Evolutionary conservation across 2,888 invertebrate species (phyloP), one percentile per base, ranked within the genome.

Genomic region (Orchesellides sinensis): DNA sequence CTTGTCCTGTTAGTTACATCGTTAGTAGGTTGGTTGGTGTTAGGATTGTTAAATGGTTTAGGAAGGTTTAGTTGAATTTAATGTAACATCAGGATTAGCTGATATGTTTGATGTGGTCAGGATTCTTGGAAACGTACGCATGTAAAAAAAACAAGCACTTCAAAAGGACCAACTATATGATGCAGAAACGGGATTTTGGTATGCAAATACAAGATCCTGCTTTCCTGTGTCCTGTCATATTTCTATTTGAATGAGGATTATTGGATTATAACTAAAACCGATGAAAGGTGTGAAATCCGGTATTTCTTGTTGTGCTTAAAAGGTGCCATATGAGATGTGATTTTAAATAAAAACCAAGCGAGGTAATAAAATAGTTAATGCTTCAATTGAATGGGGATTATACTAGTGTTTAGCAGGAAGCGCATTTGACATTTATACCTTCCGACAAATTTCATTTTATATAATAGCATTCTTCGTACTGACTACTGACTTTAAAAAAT

Each of bases 211-310:
- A 40, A 40, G 10, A 14, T 40, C n/a, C 40, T 32, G 10, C 14
- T 40, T 40, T 40, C 10, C 10, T 2, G n/a, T 40, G n/a, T n/a
- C 32, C n/a, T 40, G 1, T 14, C 14, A 8, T 5, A 8, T 52
- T 52, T 52, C 19, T 59, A 59, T 59, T 72, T 72, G 59, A 23
- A 29, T 14, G 45, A 59, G 72, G 72, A 47, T 74, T 74, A 74
- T 74, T 74, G 74, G 74, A 74, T 74, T 74, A 65, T 65, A 32
- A 19, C 23, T 35, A n/a, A n/a, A n/a, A n/a, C n/a, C n/a, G 35
- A 54, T 35, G 74, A 65, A 74, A 74, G 74, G 65, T 74, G 74
- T 74, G 74, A 74, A 74, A 65, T 74, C 73, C 73, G 73, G 73
- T 61, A 45, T 63, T 73, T 69, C 40, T 45, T 72, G 40, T n/a